Percentiles rank a stretch among this genome's conserved stretches.
These are phyloP conservation scores for Zalophus californianus DNA, from an alignment of 2,797 vertebrate genomes.

Conservation along the genomic window DNA sequence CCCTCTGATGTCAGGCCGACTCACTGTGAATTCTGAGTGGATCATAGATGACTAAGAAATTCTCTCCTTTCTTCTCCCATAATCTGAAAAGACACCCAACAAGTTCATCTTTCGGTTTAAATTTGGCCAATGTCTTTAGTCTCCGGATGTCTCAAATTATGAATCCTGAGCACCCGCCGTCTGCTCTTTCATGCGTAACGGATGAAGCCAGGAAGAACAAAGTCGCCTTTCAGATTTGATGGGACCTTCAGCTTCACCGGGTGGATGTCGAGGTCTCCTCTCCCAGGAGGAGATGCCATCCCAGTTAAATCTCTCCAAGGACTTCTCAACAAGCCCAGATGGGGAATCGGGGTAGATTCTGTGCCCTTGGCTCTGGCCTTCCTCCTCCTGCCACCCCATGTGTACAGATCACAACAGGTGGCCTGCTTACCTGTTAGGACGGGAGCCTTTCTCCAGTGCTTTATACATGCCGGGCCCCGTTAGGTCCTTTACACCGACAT, in stretches of 20 bases:
- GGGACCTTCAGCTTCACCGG: slow-evolving; percentile 74
- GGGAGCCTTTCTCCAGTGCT: not conserved
- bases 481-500: not conserved
- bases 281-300: slow-evolving; percentile 40
- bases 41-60: slow-evolving; percentile 44
- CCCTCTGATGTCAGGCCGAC: not conserved
- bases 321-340: not conserved
- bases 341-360: not conserved
- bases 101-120: slow-evolving; percentile 83
- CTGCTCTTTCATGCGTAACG: slow-evolving; percentile 74
- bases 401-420: fast-evolving
- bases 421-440: not conserved
- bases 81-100: slow-evolving; percentile 58
- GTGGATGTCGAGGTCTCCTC: slow-evolving; percentile 37
- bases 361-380: not conserved
- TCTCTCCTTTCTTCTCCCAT: slow-evolving; percentile 25
- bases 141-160: slow-evolving; percentile 74
- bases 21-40: slow-evolving; percentile 35
- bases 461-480: not conserved
- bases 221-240: slow-evolving; percentile 71
- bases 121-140: slow-evolving; percentile 73
- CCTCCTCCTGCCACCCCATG: fast-evolving
- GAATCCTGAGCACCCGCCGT: slow-evolving; percentile 48
- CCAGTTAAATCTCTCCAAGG: not conserved
- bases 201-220: slow-evolving; percentile 70